Conservation (phyloP, 2,113 vertebrate genomes). For the Psittacara wagleri region DNA sequence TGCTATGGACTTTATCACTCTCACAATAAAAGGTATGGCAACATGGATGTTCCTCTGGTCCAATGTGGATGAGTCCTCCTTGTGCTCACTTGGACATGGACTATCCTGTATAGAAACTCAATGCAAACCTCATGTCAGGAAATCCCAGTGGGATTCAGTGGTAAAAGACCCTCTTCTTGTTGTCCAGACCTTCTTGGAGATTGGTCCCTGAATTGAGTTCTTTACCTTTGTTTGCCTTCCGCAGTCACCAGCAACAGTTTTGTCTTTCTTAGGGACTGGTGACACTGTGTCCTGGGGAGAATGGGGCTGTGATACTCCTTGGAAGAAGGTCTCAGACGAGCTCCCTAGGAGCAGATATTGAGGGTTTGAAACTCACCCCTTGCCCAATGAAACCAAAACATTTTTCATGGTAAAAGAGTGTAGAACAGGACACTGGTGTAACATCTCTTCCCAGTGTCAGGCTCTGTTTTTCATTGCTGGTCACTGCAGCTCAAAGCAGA, state of each 20-base stretch:
- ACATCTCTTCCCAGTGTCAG: neutral
- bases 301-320: neutral
- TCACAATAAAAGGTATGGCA: neutral
- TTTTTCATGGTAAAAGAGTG: neutral
- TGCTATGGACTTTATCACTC: neutral
- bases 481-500: neutral
- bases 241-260: neutral
- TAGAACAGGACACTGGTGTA: neutral
- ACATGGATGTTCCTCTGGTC: neutral
- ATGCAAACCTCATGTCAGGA: neutral
- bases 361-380: neutral
- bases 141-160: neutral
- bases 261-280: neutral
- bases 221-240: neutral
- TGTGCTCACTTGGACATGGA: neutral
- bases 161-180: neutral
- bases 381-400: neutral
- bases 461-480: neutral
- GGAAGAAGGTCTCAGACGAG: neutral
- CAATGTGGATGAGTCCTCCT: neutral
- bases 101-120: neutral
- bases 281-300: neutral
- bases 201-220: neutral
- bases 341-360: neutral
- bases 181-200: neutral